Evolutionary conservation across 2,797 vertebrate genomes (phyloP).

Genomic region (Simalia tracyae): DNA sequence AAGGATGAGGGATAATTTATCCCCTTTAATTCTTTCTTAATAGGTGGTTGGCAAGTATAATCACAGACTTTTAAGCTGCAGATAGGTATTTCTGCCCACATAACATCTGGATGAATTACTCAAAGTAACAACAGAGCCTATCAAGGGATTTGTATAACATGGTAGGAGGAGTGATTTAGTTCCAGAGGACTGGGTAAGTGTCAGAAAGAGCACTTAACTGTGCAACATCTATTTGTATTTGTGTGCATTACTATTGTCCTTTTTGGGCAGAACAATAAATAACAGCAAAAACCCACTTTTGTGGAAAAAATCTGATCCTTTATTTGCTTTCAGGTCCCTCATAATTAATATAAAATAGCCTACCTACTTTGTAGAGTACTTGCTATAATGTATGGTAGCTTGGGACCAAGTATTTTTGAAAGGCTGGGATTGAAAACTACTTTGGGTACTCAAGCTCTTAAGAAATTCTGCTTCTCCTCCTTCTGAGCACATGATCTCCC

Average conservation of each 20-base stretch:
- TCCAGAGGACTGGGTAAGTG: rapidly evolving
- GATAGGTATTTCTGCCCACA: slow-evolving; percentile 66
- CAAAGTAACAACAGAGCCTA: slow-evolving; percentile 20
- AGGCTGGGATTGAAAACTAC: not conserved
- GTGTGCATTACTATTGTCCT: rapidly evolving
- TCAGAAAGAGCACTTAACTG: rapidly evolving
- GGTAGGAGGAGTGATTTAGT: not conserved
- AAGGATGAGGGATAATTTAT: slow-evolving; percentile 52
- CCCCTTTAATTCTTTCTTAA: slow-evolving; percentile 61
- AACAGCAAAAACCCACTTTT: not conserved
- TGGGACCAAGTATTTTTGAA: not conserved
- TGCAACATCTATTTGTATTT: not conserved
- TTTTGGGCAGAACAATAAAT: rapidly evolving
- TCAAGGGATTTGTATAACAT: not conserved
- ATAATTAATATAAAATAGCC: not conserved
- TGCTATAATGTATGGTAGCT: not conserved
- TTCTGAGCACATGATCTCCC: not conserved
- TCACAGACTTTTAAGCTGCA: slow-evolving; percentile 62
- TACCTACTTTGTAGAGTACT: not conserved
- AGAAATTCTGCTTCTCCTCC: not conserved
- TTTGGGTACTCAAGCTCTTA: not conserved
- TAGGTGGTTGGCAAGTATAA: slow-evolving; percentile 71
- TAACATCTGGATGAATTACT: slow-evolving; percentile 64
- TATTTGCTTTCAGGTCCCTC: not conserved
- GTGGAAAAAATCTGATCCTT: not conserved